phyloP scores from a whole-genome alignment of 1,140 invertebrate species.

The Bombus impatiens region DNA sequence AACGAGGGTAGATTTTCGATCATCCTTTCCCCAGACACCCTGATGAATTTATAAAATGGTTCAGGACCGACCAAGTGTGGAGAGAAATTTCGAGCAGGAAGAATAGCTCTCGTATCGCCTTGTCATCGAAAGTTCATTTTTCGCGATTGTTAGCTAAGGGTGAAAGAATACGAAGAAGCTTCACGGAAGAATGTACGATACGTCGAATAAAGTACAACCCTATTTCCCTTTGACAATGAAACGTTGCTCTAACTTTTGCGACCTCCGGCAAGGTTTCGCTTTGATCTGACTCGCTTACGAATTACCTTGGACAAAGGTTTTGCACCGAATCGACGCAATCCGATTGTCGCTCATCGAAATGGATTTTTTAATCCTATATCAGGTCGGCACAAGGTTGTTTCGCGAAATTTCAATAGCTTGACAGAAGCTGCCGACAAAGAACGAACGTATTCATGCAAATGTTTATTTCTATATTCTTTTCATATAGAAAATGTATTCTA shows the following conservation, averaged over 20 bases:
- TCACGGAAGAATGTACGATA: not conserved
- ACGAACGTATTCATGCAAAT: not conserved
- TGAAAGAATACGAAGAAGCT: slow-evolving; percentile 14
- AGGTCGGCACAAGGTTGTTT: no score
- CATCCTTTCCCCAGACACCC: slow-evolving; percentile 40
- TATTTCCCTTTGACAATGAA: not conserved
- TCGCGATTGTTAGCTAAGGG: slow-evolving; percentile 54
- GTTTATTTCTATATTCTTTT: no score
- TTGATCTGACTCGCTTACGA: no score
- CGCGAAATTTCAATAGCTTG: not conserved
- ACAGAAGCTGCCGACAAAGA: not conserved
- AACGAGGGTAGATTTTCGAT: slow-evolving; percentile 43
- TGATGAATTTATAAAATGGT: slow-evolving; percentile 72
- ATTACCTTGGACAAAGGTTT: not conserved
- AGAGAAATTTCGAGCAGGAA: slow-evolving; percentile 45
- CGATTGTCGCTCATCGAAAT: not conserved
- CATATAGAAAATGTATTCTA: no score
- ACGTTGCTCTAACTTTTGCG: not conserved
- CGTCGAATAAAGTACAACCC: slow-evolving; percentile 8
- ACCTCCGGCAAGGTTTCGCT: not conserved
- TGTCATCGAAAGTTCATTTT: slow-evolving; percentile 71
- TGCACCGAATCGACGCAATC: not conserved
- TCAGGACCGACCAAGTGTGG: not conserved
- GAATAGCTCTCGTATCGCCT: slow-evolving; percentile 55
- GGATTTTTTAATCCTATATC: not conserved